Evolutionary conservation across 2,888 invertebrate genomes (phyloP), one percentile per base, ranked within the genome.

Genomic region (Tanypteryx hageni): DNA sequence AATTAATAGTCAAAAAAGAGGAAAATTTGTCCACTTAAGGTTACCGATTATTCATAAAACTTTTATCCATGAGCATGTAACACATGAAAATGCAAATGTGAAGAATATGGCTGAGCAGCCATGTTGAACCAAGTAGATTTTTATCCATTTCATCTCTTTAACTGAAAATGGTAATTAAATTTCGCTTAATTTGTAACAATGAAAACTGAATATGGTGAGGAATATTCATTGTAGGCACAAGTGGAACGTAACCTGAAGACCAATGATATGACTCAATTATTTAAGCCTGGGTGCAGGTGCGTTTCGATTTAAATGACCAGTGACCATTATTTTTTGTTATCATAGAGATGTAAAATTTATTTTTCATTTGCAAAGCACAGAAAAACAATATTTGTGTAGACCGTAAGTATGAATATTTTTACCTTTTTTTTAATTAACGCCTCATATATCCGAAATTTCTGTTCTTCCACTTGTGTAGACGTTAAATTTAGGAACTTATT

Each of bases 61-160:
- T 85, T 22, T 57, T n/a, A 8, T 84, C 10, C 84, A 57, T n/a
- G 7, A 9, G 11, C n/a, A 56, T 3, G 76, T 31, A 89, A 64
- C n/a, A 31, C 27, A 14, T 56, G 64, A 64, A 64, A 89, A 64
- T 56, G 44, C 44, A 44, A 89, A 89, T 64, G n/a, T 14, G n/a
- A 61, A 14, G 68, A 44, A 31, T n/a, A 44, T 44, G 44, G 11
- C 56, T 64, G 89, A 89, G 89, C 89, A 89, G 64, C 89, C 64
- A 64, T 68, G 89, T 44, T n/a, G 64, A 89, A 89, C 64, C 16
- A 89, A 89, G 27, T 64, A n/a, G 89, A 68, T 68, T 61, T n/a
- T 44, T 83, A 83, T 76, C 76, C 16, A 76, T 5, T 22, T 76
- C 22, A 44, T 61, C 31, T 89, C 64, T 44, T 68, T 31, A 3